Conservation (phyloP, 2,888 invertebrate species). For the Xanthostigma xanthostigma region DNA sequence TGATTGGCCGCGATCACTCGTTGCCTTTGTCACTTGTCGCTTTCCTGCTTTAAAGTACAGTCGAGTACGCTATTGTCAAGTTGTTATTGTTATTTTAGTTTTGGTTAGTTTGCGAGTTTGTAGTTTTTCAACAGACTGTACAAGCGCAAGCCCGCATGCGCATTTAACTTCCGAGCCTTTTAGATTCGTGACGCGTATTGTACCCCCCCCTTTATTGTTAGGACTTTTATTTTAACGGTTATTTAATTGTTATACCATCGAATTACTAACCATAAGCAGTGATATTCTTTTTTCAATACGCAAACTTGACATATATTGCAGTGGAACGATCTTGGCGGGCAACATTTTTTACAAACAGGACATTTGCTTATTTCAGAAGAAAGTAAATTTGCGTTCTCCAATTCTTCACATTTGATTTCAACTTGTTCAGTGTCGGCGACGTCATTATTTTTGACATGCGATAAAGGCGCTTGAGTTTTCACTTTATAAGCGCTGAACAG, state of each 20-base stretch:
- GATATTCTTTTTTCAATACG: slow-evolving; percentile 61
- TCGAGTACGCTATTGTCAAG: too few relatives aligned
- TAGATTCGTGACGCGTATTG: too few relatives aligned
- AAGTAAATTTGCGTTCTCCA: slow-evolving; percentile 1
- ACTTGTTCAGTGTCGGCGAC: slow-evolving; percentile 14
- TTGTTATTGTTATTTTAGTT: too few relatives aligned
- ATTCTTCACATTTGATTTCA: slow-evolving; percentile 16
- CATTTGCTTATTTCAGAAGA: slow-evolving; percentile 13
- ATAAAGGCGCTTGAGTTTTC: slow-evolving; percentile 17
- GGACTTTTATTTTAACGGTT: too few relatives aligned
- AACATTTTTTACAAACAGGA: slow-evolving; percentile 26
- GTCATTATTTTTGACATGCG: slow-evolving; percentile 13
- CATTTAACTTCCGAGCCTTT: too few relatives aligned
- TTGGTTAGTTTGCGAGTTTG: too few relatives aligned
- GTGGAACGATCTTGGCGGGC: slow-evolving; percentile 60
- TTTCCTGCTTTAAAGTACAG: too few relatives aligned
- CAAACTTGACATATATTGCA: slow-evolving; percentile 74
- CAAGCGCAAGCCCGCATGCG: too few relatives aligned
- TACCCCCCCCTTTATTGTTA: too few relatives aligned
- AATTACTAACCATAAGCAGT: slow-evolving; percentile 56
- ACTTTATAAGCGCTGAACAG: slow-evolving; percentile 29
- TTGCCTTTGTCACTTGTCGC: too few relatives aligned
- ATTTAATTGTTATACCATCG: background rate
- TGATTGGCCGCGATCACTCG: too few relatives aligned
- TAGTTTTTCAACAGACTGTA: too few relatives aligned